A percentile compares a stretch with the other conserved stretches of the same genome.
phyloP scores from a whole-genome alignment of 64 coral and sea anemone species.

The Montipora cactus region DNA sequence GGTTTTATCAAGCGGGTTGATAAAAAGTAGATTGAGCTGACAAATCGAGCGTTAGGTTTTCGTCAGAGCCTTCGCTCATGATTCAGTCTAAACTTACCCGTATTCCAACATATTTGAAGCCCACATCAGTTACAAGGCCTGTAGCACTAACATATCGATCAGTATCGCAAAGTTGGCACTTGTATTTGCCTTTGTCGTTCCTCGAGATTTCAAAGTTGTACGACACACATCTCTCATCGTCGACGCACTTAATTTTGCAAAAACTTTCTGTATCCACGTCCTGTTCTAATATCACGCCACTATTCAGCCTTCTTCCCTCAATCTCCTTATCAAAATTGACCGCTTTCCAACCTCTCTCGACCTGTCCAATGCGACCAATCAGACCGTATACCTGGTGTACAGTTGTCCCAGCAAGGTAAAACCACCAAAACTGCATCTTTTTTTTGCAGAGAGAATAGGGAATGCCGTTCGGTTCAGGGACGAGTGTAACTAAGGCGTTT shows the following conservation, averaged over 20 bases:
- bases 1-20: no score
- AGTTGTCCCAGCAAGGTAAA: background rate
- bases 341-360: background rate
- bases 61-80: no score
- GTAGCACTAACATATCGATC: background rate
- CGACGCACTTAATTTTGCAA: background rate
- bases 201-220: conserved; percentile 5
- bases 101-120: background rate
- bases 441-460: background rate
- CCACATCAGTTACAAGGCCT: background rate
- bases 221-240: background rate
- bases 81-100: background rate
- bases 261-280: background rate
- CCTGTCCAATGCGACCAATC: background rate
- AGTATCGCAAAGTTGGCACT: background rate
- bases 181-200: background rate
- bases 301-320: conserved; percentile 4
- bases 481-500: no score
- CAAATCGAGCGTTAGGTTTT: no score
- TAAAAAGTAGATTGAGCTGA: no score
- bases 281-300: background rate
- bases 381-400: background rate
- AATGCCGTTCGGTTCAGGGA: background rate
- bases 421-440: background rate
- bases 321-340: background rate